Evolutionary conservation across 2,113 vertebrate genomes (phyloP), one percentile per base, ranked within the genome.

Genomic region (Trogon surrucura): DNA sequence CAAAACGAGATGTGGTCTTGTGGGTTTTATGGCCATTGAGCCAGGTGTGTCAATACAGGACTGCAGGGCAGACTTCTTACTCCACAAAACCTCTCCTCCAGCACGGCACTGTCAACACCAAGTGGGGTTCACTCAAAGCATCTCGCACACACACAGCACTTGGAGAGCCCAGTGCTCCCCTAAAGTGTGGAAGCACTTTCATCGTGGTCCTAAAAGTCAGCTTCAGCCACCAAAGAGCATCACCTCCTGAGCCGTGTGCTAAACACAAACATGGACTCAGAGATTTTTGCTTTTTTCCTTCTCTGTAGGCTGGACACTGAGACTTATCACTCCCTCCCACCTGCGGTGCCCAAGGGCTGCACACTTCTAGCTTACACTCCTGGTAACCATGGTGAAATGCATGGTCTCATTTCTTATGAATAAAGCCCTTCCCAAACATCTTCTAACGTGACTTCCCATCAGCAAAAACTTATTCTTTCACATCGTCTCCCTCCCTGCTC

Each of bases 351-450:
- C 21, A 56, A 67, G 69, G 85, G 64, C 41, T 34, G 5, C n/a
- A 26, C 1, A 8, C 47, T 89, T 95, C 93, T 38, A 88, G 85
- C 74, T 93, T 83, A 69, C 3, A 4, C n/a, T 93, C 56, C 51
- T 85, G 80, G 88, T 88, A 95, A 89, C 82, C 84, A 64, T 78
- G 73, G 87, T 91, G 82, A 97, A 94, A 91, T 41, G 23, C 0
- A 0, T 56, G 64, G 83, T 82, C 66, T 19, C 44, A 12, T 70
- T 92, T 25, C 81, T 79, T 20, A 53, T 44, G 61, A 97, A 89
- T 71, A 96, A 96, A 79, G 60, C 6, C 74, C 66, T 67, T 95
- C 70, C 54, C 44, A 90, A 73, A 74, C 79, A 66, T 61, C 29
- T 74, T 45, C 7, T 81, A 79, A 84, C 74, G 58, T 89, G 73